phyloP scores from a whole-genome alignment of 2,113 vertebrate species.

The Lates calcarifer region DNA sequence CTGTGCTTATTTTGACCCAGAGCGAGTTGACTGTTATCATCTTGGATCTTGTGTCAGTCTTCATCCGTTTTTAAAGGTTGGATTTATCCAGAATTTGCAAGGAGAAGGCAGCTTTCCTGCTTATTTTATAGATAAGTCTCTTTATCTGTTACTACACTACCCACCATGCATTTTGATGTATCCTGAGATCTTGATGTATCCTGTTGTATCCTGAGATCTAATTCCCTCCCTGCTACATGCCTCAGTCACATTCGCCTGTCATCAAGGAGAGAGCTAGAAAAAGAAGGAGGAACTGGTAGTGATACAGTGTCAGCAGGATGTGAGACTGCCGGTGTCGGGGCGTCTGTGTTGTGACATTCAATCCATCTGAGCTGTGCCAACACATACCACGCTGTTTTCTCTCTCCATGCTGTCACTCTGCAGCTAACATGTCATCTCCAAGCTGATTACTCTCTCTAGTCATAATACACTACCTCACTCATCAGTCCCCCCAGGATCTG shows the following conservation, averaged over 20 bases:
- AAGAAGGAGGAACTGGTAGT: conserved; percentile 32
- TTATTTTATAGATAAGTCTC: neutral
- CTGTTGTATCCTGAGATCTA: neutral
- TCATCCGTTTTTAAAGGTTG: neutral
- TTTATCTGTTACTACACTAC: neutral
- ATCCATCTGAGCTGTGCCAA: conserved; percentile 19
- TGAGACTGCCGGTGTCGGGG: conserved; percentile 19
- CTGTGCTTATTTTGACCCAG: too few relatives aligned
- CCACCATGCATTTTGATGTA: neutral
- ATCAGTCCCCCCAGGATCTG: neutral
- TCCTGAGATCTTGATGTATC: neutral
- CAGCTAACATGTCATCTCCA: neutral
- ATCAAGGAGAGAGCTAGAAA: neutral
- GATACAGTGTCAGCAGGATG: conserved; percentile 37
- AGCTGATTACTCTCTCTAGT: neutral
- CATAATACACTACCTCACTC: neutral
- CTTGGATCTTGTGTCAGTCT: neutral
- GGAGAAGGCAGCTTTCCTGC: neutral
- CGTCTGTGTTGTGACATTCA: conserved; percentile 53
- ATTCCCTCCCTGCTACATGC: neutral
- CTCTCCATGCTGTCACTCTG: neutral
- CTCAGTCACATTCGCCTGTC: neutral
- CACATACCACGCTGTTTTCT: neutral
- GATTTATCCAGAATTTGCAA: neutral
- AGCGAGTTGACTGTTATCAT: neutral